Evolutionary conservation across 2,113 vertebrate genomes (phyloP), one percentile per base, ranked within the genome.

Genomic region (Hemichromis elongatus): DNA sequence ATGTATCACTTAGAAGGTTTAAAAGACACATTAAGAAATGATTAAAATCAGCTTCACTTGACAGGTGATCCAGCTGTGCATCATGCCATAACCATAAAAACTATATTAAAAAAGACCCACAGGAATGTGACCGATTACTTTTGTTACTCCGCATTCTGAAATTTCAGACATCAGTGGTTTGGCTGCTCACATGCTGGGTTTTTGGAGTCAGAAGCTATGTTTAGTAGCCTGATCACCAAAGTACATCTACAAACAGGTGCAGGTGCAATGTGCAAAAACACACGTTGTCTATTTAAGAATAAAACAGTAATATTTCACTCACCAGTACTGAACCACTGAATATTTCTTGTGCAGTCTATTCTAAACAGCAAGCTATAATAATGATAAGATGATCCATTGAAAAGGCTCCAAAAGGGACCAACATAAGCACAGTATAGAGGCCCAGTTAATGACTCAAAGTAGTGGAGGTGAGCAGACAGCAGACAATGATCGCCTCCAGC

Each of bases 91-190:
- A 18, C 66, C 66, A 70, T 5, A 14, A 6, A 50, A 6, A 19
- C 13, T 18, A 70, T 45, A n/a, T 7, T 0, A 0, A 35, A 70
- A 45, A 70, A 3, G 14, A 47, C 8, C 0, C 24, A 11, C 9
- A 4, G 3, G 6, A 0, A 73, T 26, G 3, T 24, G 8, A 28
- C 66, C 2, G 1, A 42, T 42, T 68, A 68, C 33, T 68, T 68
- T 68, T 68, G 13, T 0, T 24, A 42, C 3, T 42, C 35, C 9
- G n/a, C 9, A 16, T 68, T 40, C 63, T 42, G 63, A 42, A 68
- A 35, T 35, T 42, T 42, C n/a, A 68, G n/a, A 6, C 12, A 40
- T 24, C 13, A 42, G 63, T 68, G 1, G 8, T 45, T 45, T 45
- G 37, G 66, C 1, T 70, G 66, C 40, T 70, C 13, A 14, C 66